Conservation (phyloP, 1,140 invertebrate genomes). For the Pentalonia nigronervosa region DNA sequence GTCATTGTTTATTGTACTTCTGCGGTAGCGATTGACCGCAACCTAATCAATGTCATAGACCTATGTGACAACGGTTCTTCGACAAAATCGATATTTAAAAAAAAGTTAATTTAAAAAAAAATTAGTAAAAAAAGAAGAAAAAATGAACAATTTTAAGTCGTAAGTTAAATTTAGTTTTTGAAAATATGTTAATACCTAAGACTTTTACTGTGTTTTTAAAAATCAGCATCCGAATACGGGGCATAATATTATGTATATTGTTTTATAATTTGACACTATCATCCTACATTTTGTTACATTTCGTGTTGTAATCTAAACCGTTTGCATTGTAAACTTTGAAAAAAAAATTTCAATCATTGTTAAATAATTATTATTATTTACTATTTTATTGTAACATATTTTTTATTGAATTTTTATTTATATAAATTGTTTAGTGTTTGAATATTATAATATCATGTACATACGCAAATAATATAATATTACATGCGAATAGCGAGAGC, state of each 20-base stretch:
- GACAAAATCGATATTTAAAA: neutral
- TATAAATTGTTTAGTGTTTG: slow-evolving; percentile 16
- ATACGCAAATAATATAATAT: neutral
- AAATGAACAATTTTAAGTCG: slow-evolving; percentile 7
- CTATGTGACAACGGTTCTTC: neutral
- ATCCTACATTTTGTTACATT: neutral
- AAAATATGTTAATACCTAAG: slow-evolving; percentile 19
- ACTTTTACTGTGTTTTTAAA: slow-evolving; percentile 28
- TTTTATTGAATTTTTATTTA: slow-evolving; percentile 25
- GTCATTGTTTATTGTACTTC: slow-evolving; percentile 25
- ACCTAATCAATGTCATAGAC: neutral
- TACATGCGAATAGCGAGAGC: neutral
- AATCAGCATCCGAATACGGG: neutral
- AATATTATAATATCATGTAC: slow-evolving; percentile 13
- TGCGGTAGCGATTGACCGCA: slow-evolving; percentile 45
- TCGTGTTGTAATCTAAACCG: neutral
- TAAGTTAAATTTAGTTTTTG: neutral
- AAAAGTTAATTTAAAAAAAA: neutral
- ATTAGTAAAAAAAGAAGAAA: slow-evolving; percentile 17
- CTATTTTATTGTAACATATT: slow-evolving; percentile 43
- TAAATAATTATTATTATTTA: slow-evolving; percentile 14
- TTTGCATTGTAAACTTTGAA: slow-evolving; percentile 15
- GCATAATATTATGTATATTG: neutral
- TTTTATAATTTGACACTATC: neutral
- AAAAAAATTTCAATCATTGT: slow-evolving; percentile 22